Conservation (phyloP, 1,140 invertebrate genomes). For the Platyscapa corneri region DNA sequence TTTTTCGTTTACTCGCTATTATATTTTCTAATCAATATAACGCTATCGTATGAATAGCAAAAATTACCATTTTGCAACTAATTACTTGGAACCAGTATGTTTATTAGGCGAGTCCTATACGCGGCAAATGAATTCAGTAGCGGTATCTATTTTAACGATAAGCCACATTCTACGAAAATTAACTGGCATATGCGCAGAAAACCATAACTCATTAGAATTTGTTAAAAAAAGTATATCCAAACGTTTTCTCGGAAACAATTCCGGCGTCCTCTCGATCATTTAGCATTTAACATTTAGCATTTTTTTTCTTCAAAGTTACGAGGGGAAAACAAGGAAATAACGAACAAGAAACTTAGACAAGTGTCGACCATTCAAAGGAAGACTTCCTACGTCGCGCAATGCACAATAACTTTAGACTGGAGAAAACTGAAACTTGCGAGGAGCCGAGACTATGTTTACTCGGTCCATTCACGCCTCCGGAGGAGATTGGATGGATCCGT, state of each 20-base stretch:
- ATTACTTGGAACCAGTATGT: no score
- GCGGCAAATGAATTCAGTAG: neutral
- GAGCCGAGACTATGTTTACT: neutral
- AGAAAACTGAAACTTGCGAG: neutral
- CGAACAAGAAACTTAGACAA: neutral
- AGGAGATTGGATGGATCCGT: neutral
- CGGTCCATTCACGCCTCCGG: neutral
- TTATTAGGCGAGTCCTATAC: no score
- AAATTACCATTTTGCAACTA: no score
- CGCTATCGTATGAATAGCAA: no score
- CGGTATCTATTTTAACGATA: constrained; percentile 14
- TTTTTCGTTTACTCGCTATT: no score
- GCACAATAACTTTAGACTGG: no score
- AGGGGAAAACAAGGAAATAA: neutral
- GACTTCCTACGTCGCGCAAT: no score
- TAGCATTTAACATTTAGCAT: no score
- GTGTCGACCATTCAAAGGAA: neutral
- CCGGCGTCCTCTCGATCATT: neutral
- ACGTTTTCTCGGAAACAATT: neutral
- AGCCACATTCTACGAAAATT: neutral
- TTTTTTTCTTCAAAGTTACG: neutral
- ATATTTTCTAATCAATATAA: no score
- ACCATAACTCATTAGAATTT: neutral
- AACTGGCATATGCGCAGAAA: neutral
- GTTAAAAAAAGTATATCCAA: neutral